These are phyloP conservation scores for Aix galericulata DNA, from an alignment of 2,113 vertebrate species.

Conservation along the genomic window DNA sequence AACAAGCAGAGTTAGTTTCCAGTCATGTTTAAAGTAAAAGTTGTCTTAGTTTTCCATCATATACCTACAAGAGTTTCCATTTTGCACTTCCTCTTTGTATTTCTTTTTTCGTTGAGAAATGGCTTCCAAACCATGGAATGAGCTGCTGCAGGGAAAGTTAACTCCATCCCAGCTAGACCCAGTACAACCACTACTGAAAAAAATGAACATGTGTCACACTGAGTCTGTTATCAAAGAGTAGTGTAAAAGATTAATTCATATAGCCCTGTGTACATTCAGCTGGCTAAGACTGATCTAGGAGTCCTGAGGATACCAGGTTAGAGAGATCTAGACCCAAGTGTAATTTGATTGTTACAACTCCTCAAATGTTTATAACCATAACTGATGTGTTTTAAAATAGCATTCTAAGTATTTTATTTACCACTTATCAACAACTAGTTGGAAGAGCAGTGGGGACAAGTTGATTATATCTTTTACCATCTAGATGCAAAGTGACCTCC, in stretches of 20 bases:
- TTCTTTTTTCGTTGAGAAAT: not conserved
- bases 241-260: not conserved
- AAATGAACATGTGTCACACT: not conserved
- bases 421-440: not conserved
- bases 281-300: not conserved
- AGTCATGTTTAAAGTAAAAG: not conserved
- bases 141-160: too few species aligned
- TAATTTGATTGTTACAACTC: not conserved
- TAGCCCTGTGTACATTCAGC: not conserved
- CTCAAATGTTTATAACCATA: not conserved
- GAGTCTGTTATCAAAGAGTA: not conserved
- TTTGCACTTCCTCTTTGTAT: not conserved
- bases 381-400: not conserved
- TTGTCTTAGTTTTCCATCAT: rapidly evolving
- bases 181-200: not conserved
- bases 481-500: not conserved
- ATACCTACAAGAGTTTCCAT: not conserved
- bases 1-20: not conserved
- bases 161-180: too few species aligned
- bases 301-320: not conserved
- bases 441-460: not conserved
- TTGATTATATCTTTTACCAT: not conserved
- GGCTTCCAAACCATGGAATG: not conserved
- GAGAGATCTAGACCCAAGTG: not conserved
- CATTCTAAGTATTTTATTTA: not conserved